A percentile compares a stretch with the other conserved stretches of the same genome.
Evolutionary conservation across 2,113 vertebrate genomes (phyloP).

Genomic region (Cairina moschata): DNA sequence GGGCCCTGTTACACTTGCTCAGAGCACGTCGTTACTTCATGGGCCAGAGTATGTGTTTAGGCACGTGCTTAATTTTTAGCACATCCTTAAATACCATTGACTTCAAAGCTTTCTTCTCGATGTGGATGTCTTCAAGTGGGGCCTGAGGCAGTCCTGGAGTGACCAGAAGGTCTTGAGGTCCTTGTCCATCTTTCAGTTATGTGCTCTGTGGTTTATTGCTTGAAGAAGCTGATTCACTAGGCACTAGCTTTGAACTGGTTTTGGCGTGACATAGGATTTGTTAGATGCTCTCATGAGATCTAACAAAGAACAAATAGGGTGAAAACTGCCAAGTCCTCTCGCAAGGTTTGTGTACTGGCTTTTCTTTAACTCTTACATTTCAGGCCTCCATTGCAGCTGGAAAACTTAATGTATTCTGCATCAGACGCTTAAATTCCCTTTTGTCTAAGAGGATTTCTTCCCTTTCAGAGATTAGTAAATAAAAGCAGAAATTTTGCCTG

Average conservation of each 20-base stretch:
- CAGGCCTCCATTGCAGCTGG: neutral
- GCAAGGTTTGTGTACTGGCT: neutral
- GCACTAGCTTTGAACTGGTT: neutral
- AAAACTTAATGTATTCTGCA: neutral
- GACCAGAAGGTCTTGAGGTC: neutral
- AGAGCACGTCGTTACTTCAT: neutral
- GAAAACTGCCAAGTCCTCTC: neutral
- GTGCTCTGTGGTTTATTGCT: neutral
- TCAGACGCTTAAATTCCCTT: neutral
- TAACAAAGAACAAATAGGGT: constrained; percentile 10
- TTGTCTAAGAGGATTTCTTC: neutral
- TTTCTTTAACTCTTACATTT: constrained; percentile 5
- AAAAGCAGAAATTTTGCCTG: neutral
- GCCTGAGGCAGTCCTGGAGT: neutral
- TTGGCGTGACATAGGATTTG: neutral
- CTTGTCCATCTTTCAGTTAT: neutral
- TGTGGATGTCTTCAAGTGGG: neutral
- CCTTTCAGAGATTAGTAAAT: neutral
- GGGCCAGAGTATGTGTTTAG: neutral
- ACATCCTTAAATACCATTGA: neutral
- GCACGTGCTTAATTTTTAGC: neutral
- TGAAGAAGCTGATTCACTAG: neutral
- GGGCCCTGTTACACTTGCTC: neutral
- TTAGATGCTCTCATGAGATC: constrained; percentile 21
- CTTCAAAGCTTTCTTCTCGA: neutral